Percentiles rank a stretch among this genome's conserved stretches.
Conservation (phyloP, 2,113 vertebrate genomes). For the Oryzias melastigma region DNA sequence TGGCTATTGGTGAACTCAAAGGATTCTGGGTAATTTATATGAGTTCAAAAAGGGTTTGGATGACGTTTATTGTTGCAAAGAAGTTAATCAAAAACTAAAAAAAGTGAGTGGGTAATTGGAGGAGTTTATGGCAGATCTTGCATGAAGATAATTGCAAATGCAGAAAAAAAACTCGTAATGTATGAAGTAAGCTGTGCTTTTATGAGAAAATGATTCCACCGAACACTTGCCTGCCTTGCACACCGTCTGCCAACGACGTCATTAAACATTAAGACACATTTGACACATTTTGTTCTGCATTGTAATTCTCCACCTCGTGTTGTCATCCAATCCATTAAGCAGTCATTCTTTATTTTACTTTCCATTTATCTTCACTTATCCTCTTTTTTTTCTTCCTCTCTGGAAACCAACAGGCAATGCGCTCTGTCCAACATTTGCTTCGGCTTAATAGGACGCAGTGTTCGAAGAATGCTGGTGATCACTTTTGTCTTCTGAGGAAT, state of each 20-base stretch:
- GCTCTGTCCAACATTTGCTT: constrained; percentile 15
- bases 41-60: too few species aligned
- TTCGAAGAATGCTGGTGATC: background rate
- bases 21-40: too few species aligned
- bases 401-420: constrained; percentile 16
- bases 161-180: background rate
- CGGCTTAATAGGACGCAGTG: constrained; percentile 20
- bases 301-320: constrained; percentile 22
- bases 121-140: too few species aligned
- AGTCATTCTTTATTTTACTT: constrained; percentile 23
- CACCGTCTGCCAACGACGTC: constrained; percentile 24
- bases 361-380: constrained; percentile 39
- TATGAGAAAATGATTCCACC: constrained; percentile 16
- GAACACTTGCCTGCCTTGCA: constrained; percentile 17
- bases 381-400: constrained; percentile 14
- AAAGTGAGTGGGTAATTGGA: too few species aligned
- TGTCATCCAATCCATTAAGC: constrained; percentile 45
- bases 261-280: constrained; percentile 48
- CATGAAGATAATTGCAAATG: too few species aligned
- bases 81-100: too few species aligned
- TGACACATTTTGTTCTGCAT: constrained; percentile 28
- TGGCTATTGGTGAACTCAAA: too few species aligned
- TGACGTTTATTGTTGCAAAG: too few species aligned
- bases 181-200: constrained; percentile 3
- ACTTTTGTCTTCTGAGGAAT: background rate